Conservation (phyloP, 2,113 vertebrate species). For the Hydrochoerus hydrochaeris region DNA sequence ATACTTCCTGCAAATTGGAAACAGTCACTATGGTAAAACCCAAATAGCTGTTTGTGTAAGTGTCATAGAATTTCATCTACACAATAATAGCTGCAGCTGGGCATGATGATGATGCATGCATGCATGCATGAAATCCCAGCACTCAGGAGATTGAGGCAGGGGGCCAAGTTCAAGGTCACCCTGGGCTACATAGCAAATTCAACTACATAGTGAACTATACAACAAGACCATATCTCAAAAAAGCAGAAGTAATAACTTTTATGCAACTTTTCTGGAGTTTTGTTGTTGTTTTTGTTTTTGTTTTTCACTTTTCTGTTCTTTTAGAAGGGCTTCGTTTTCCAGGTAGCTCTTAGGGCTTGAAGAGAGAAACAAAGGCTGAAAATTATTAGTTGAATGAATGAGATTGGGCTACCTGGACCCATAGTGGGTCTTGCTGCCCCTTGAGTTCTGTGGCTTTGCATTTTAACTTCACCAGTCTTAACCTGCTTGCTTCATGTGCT, state of each 20-base stretch:
- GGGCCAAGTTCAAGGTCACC: neutral
- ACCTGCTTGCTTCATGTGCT: neutral
- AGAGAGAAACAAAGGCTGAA: constrained; percentile 22
- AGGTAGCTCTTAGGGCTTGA: constrained; percentile 45
- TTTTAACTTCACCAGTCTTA: neutral
- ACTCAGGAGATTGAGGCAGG: neutral
- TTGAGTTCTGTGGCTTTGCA: neutral
- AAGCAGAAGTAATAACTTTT: neutral
- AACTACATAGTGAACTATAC: neutral
- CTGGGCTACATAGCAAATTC: neutral
- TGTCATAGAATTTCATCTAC: constrained; percentile 67
- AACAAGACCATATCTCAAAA: neutral
- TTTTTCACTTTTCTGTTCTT: constrained; percentile 23
- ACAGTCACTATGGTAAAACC: constrained; percentile 35
- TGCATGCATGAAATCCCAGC: neutral
- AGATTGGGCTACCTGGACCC: neutral
- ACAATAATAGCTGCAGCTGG: constrained; percentile 58
- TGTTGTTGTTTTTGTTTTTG: neutral
- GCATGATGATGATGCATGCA: no score
- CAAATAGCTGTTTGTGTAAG: constrained; percentile 72
- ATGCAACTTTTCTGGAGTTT: constrained; percentile 31
- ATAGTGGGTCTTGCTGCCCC: neutral
- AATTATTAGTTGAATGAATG: constrained; percentile 11
- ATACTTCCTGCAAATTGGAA: constrained; percentile 79
- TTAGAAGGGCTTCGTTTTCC: constrained; percentile 58